A percentile compares a stretch with the other conserved stretches of the same genome.
Conservation (phyloP, 2,113 vertebrate species). For the Orthonyx spaldingii region DNA sequence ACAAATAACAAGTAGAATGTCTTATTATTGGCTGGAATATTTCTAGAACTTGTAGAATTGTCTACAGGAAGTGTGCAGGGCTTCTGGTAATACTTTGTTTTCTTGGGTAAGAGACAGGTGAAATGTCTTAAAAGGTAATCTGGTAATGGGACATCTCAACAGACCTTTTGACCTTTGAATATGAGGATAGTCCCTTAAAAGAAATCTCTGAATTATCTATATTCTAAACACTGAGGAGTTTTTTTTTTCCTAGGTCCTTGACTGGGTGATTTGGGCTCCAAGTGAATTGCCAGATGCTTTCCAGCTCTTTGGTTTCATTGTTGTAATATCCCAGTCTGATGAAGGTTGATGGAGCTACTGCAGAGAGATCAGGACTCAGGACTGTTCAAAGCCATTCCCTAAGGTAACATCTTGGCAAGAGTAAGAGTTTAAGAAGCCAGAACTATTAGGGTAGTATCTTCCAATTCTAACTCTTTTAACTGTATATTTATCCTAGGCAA, state of each 20-base stretch:
- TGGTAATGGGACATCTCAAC: not conserved
- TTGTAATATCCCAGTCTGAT: not conserved
- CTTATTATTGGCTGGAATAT: not conserved
- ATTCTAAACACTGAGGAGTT: not conserved
- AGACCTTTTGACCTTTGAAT: not conserved
- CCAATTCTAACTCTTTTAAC: not conserved
- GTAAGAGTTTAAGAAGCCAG: not conserved
- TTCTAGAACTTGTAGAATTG: not conserved
- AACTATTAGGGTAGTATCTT: not conserved
- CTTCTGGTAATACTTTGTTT: not conserved
- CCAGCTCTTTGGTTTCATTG: not conserved
- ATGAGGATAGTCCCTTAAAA: not conserved
- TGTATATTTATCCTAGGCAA: not conserved
- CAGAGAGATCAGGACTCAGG: not conserved
- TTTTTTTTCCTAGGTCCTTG: not conserved
- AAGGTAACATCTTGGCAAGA: not conserved
- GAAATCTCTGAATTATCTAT: not conserved
- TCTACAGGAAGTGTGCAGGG: not conserved
- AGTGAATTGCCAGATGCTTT: not conserved
- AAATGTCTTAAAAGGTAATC: not conserved
- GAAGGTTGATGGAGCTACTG: not conserved
- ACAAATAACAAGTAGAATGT: not conserved
- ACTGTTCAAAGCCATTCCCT: not conserved
- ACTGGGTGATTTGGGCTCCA: not conserved
- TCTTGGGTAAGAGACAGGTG: not conserved